Evolutionary conservation across 2,113 vertebrate species (phyloP).

Genomic region (Python bivittatus): DNA sequence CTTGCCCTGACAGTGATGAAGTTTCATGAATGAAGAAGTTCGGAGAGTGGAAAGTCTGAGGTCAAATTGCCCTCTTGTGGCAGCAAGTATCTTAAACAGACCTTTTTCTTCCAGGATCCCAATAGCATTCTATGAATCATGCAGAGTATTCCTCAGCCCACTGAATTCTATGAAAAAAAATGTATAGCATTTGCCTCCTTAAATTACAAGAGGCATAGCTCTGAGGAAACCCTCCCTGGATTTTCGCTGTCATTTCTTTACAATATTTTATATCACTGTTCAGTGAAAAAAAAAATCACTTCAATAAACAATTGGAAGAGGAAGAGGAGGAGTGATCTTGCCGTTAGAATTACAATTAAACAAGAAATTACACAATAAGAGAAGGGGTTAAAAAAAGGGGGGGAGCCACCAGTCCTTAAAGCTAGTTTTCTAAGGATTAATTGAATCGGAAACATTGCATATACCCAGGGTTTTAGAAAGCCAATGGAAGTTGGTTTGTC

Average conservation of each 20-base stretch:
- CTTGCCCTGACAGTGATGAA: conserved; percentile 11
- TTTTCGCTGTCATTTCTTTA: background rate
- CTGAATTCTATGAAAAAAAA: background rate
- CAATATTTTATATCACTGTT: background rate
- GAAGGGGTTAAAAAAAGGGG: background rate
- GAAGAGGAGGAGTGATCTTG: background rate
- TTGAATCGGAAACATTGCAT: background rate
- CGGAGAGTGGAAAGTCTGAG: conserved; percentile 38
- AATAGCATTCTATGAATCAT: background rate
- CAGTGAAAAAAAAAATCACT: background rate
- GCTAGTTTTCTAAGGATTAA: background rate
- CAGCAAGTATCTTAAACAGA: conserved; percentile 9
- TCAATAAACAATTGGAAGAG: background rate
- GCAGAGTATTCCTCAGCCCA: background rate
- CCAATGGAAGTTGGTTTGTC: no score
- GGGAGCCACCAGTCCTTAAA: background rate
- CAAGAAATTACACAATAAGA: background rate
- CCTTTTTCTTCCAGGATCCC: background rate
- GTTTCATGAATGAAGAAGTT: conserved; percentile 13
- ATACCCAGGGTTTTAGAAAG: background rate
- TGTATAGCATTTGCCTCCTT: background rate
- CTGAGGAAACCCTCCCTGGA: background rate
- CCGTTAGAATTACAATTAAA: background rate
- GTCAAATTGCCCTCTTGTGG: conserved; percentile 64
- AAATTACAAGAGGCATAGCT: background rate